phyloP scores from a whole-genome alignment of 2,113 vertebrate species.

The Petrocephalus microphthalmus region DNA sequence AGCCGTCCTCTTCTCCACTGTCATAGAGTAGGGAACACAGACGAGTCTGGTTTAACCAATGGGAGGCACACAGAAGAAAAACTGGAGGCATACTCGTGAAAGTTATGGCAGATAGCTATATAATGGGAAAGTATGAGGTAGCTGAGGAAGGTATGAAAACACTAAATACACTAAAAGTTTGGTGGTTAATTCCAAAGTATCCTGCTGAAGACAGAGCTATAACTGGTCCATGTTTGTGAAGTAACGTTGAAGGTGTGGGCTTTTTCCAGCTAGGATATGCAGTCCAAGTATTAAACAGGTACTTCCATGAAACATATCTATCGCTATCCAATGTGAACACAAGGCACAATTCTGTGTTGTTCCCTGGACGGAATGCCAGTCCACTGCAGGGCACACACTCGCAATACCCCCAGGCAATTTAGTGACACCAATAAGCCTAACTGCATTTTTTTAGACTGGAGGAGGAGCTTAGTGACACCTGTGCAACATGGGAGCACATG shows the following conservation, averaged over 20 bases:
- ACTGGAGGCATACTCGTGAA: neutral
- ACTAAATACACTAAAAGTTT: neutral
- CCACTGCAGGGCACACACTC: too few species aligned
- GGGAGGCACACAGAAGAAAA: neutral
- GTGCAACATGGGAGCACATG: neutral
- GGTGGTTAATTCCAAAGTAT: neutral
- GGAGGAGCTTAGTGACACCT: neutral
- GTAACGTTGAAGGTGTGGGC: neutral
- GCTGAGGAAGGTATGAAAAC: neutral
- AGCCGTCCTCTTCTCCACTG: constrained; percentile 51
- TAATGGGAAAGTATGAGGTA: neutral
- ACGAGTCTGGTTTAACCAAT: neutral
- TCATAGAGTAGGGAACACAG: neutral
- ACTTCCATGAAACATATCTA: neutral
- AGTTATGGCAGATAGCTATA: neutral
- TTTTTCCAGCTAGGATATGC: neutral
- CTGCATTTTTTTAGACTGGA: neutral
- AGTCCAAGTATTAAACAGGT: neutral
- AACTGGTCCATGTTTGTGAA: neutral
- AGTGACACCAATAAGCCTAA: neutral
- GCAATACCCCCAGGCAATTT: neutral
- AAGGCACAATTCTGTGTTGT: too few species aligned
- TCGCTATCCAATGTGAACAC: too few species aligned
- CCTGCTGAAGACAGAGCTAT: neutral
- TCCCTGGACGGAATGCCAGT: too few species aligned